Base-by-base conservation (phyloP, 2,888 invertebrate species). In the Flexamia atlantica region DNA sequence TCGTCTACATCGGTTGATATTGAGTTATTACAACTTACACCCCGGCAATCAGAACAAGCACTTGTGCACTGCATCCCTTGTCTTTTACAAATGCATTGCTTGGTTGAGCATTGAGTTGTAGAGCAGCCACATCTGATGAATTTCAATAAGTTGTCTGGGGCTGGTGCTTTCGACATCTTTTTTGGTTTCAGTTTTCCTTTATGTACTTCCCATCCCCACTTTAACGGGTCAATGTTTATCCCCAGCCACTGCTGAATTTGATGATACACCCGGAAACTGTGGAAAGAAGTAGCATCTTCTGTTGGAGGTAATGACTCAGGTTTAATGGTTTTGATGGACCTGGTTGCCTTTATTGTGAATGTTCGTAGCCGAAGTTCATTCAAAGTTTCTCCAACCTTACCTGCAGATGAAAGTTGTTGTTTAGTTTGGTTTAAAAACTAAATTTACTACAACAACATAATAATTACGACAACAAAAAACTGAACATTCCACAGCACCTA, bases 271-370 rank as follows among this genome's bases (percentile, higher is more conserved):
- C 23, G 20, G 20, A 57, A 57, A 23, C 57, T 20, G 23, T 20
- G 20, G 23, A 57, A 57, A 20, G 2, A 57, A 12, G 2, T 57
- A 23, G 57, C 57, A 23, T 57, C 20, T 57, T 2, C 12, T 4
- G 57, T 57, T 57, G 57, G 57, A 3, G 57, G 57, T 57, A 57
- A 57, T 57, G 23, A 57, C 23, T 57, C 57, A 7, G 57, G 57
- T 57, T 23, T 20, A 2, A 57, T 17, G 20, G 20, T 5, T 5
- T 5, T 25, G 57, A 4, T 7, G 7, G 57, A 57, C 23, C 23
- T 57, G 12, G 57, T 57, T 57, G 57, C 57, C 57, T 20, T 57
- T 57, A 23, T 12, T 57, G 57, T 57, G 23, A 57, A 57, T 5
- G 57, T 57, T 57, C 20, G 57, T 2, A 20, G 57, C 23, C 57